Evolutionary conservation across 2,888 invertebrate species (phyloP).

Genomic region (Nasonia oneida): DNA sequence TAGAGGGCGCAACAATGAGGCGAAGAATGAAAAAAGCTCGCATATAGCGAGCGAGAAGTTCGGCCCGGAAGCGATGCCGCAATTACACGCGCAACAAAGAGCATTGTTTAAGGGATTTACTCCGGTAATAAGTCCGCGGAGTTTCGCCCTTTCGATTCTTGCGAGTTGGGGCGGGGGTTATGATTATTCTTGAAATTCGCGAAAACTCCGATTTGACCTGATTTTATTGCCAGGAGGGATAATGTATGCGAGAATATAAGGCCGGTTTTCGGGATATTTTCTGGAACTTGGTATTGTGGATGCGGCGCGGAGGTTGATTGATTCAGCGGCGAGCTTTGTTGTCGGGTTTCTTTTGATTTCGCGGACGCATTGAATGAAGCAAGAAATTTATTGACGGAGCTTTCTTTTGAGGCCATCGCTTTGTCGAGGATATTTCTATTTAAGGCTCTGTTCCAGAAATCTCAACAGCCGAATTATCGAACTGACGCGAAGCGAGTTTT

Average conservation of each 20-base stretch:
- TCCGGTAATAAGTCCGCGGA: conserved; percentile 41
- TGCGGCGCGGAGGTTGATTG: neutral
- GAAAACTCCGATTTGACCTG: neutral
- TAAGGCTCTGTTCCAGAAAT: neutral
- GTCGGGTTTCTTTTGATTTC: neutral
- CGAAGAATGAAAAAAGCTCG: conserved; percentile 28
- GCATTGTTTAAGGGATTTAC: conserved; percentile 51
- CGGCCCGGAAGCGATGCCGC: conserved; percentile 42
- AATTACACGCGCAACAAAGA: conserved; percentile 57
- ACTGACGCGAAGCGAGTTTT: neutral
- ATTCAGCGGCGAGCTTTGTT: neutral
- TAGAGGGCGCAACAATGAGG: conserved; percentile 45
- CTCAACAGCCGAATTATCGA: neutral
- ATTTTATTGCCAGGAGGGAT: neutral
- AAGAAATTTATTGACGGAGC: neutral
- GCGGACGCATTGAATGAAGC: neutral
- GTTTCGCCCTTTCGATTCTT: conserved; percentile 34
- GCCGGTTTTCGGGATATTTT: neutral
- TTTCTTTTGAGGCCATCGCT: neutral
- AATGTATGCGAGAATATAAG: neutral
- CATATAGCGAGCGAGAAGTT: neutral
- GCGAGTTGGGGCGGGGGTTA: neutral
- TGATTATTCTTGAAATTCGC: neutral
- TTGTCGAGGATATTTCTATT: neutral
- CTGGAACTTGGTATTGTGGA: neutral